Percentiles rank a stretch among this genome's conserved stretches.
Evolutionary conservation across 2,888 invertebrate genomes (phyloP).

Genomic region (Heterodera filipjevi): DNA sequence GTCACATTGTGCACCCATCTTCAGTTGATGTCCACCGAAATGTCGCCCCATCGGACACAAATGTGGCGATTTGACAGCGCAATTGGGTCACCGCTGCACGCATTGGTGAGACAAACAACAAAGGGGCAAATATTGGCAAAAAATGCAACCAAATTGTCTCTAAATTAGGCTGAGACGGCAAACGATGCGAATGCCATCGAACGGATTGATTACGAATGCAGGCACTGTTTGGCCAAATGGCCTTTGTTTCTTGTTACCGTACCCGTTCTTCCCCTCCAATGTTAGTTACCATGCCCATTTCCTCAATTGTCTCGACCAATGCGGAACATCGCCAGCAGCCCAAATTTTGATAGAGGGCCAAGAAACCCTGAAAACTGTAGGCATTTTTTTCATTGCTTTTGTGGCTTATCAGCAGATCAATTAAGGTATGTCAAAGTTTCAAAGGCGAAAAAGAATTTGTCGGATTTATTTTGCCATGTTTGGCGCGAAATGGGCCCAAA

Average conservation of each 20-base stretch:
- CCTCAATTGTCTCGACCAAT: background rate
- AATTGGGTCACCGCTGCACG: slow-evolving; percentile 23
- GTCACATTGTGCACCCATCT: background rate
- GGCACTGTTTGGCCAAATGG: background rate
- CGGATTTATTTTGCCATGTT: slow-evolving; percentile 18
- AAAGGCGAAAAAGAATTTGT: slow-evolving; percentile 15
- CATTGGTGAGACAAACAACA: background rate
- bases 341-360: slow-evolving; percentile 21
- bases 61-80: slow-evolving; percentile 7
- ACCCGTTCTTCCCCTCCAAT: too few relatives aligned
- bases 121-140: background rate
- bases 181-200: background rate
- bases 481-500: slow-evolving; percentile 1
- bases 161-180: background rate
- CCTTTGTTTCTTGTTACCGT: background rate
- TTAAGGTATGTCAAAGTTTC: slow-evolving; percentile 21
- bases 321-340: background rate
- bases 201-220: slow-evolving; percentile 15
- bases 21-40: slow-evolving; percentile 13
- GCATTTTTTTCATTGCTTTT: background rate
- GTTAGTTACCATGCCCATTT: slow-evolving; percentile 5
- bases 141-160: background rate
- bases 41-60: background rate
- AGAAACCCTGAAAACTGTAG: slow-evolving; percentile 11
- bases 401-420: background rate